Base-by-base conservation (phyloP, 2,888 invertebrate genomes). In the Pachliopta kotzebuea region DNA sequence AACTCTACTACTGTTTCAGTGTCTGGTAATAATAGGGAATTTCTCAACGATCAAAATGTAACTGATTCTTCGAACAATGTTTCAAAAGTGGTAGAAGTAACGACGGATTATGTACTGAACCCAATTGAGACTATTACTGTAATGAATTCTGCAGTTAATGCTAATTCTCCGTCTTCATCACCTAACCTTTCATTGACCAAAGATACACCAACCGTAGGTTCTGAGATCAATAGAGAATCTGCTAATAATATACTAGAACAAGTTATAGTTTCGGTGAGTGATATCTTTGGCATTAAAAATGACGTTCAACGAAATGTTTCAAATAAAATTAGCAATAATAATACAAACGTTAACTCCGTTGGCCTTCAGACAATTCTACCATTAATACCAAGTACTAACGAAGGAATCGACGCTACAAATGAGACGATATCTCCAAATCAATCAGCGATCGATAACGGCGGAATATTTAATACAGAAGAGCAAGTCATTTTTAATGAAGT, bases 401-500 rank as follows among this genome's bases (percentile, higher is more conserved):
- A 45, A 52, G 17, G 8, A 9, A 29, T 31, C 23, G 53, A 54
- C 7, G 37, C 11, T 31, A 23, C 7, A 31, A 54, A 54, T 58
- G 29, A 37, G 58, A 49, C 29, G 3, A 18, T 52, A 11, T 20
- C 20, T 53, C 20, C 8, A 1, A 57, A n/a, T 17, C n/a, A 37
- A 57, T n/a, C 53, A 20, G 26, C 26, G 7, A 24, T 8, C 6
- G 24, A 14, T 31, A 62, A 9, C 55, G 2, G 55, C 20, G 62
- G 24, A 45, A 21, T 17, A 18, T 8, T 17, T 24, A 53, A 53
- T 17, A 42, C 50, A 6, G 52, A 52, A 29, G 24, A 56, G 9
- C 62, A 52, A 21, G 1, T 21, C 21, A 57, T 4, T 8, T 50
- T 57, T 26, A 62, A 52, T 57, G 53, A 42, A 57, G 42, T 62